These are phyloP conservation scores for Sebastes kiyomatsui DNA, from an alignment of 2,797 vertebrate genomes.

Conservation along the genomic window DNA sequence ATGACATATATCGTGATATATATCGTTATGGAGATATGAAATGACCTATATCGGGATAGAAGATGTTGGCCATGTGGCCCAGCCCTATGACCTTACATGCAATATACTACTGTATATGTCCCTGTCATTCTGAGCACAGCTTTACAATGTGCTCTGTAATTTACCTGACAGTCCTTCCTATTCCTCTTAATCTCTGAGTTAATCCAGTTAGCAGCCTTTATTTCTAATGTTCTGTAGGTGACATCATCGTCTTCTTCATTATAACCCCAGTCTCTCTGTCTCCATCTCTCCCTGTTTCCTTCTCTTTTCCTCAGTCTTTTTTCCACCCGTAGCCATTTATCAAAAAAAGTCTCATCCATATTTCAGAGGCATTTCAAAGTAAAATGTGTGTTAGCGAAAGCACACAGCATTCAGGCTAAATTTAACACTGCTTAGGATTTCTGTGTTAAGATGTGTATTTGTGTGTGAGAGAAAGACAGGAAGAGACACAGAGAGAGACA, in stretches of 20 bases:
- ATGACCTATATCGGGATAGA: too few species aligned
- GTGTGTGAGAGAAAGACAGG: neutral
- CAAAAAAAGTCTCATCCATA: conserved; percentile 64
- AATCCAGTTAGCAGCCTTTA: conserved; percentile 21
- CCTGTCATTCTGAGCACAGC: neutral
- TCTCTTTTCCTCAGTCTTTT: neutral
- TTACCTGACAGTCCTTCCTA: neutral
- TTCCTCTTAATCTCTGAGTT: neutral
- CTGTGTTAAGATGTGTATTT: conserved; percentile 7
- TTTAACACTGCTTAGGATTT: conserved; percentile 61
- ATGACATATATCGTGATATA: too few species aligned
- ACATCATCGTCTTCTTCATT: neutral
- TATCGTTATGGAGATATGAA: too few species aligned
- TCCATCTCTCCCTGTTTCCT: neutral
- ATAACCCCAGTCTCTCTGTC: neutral
- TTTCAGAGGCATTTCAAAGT: conserved; percentile 69
- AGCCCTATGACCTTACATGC: too few species aligned
- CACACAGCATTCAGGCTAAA: conserved; percentile 67
- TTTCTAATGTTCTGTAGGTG: neutral
- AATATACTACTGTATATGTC: neutral
- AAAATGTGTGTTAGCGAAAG: conserved; percentile 67
- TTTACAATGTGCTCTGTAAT: neutral
- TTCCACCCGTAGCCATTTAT: conserved; percentile 27
- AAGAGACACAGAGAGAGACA: neutral
- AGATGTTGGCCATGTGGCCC: too few species aligned